Percentiles rank a stretch among this genome's conserved stretches.
Evolutionary conservation across 2,797 vertebrate genomes (phyloP).

Genomic region (Rousettus madagascariensis): DNA sequence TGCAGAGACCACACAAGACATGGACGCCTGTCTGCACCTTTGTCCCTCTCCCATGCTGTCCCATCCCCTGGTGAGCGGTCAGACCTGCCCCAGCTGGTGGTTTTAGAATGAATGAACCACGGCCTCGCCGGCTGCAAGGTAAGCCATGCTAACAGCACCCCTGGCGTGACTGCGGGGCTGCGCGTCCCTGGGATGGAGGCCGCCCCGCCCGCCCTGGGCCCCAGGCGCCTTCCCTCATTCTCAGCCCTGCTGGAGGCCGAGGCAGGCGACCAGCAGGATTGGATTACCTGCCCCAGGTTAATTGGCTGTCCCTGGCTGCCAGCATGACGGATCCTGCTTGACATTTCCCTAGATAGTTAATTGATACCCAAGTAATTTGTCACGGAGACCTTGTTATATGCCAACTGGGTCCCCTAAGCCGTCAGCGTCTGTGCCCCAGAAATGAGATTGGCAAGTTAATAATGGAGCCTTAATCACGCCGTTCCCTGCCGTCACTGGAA

Average conservation of each 20-base stretch:
- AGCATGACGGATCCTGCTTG: slow-evolving; percentile 72
- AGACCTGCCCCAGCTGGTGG: not conserved
- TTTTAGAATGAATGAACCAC: not conserved
- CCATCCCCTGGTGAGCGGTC: not conserved
- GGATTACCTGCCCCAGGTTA: slow-evolving; percentile 14
- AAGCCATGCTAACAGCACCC: accelerated
- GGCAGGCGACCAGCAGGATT: accelerated
- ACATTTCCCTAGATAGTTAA: slow-evolving; percentile 82
- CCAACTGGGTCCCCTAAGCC: slow-evolving; percentile 81
- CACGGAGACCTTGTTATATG: slow-evolving; percentile 77
- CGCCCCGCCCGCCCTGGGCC: not conserved
- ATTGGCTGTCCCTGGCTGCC: slow-evolving; percentile 62
- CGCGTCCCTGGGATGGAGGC: not conserved
- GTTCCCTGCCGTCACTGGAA: slow-evolving; percentile 21
- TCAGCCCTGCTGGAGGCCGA: slow-evolving; percentile 19
- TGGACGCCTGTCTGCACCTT: too few species aligned
- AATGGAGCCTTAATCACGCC: slow-evolving; percentile 64
- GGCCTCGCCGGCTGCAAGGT: not conserved
- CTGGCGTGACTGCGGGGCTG: accelerated
- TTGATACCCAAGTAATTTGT: slow-evolving; percentile 82
- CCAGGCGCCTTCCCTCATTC: not conserved
- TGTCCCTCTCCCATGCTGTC: not conserved
- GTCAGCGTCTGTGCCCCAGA: slow-evolving; percentile 73
- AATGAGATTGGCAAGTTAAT: slow-evolving; percentile 81
- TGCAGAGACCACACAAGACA: not conserved